Evolutionary conservation across 2,797 vertebrate species (phyloP), one percentile per base, ranked within the genome.

Genomic region (Acipenser oxyrinchus): DNA sequence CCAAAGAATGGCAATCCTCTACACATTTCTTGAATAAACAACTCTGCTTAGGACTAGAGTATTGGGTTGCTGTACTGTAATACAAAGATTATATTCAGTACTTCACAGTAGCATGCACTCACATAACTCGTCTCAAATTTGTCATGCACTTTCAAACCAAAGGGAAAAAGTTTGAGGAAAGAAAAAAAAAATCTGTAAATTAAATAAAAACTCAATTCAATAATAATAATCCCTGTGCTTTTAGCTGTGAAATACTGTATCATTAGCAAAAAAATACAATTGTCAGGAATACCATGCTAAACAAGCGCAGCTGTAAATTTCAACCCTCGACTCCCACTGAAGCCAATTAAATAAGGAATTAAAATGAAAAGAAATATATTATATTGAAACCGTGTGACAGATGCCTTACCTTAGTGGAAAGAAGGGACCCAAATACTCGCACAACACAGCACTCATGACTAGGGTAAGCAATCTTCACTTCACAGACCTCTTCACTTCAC

Each of bases 391-490:
- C 49, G 52, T n/a, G 12, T 60, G 53, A 52, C 15, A 58, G 51
- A 62, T 55, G n/a, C 52, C 72, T 70, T 73, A 73, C 72, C 72
- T 70, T 62, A 11, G 18, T 12, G 65, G 48, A 48, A 15, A 63
- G 65, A 48, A 50, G 9, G 57, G n/a, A 76, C 74, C 79, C 74
- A 81, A 83, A 71, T 68, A 78, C 77, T 75, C 77, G 73, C 69
- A 74, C 79, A 80, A 87, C 77, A 81, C 81, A 77, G 72, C 72
- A 76, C 77, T 73, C 74, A 78, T 63, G 77, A 77, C 72, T 73
- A 73, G 71, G 69, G 68, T 48, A 65, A 63, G 60, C 76, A 79
- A 18, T 18, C 15, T 18, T 18, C 15, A 18, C 15, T 18, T 18
- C 15, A 18, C 15, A 18, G 15, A 18, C 15, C 15, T 63, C 79